Evolutionary conservation across 1,140 invertebrate genomes (phyloP), one percentile per base, ranked within the genome.

Genomic region (Colletes gigas): DNA sequence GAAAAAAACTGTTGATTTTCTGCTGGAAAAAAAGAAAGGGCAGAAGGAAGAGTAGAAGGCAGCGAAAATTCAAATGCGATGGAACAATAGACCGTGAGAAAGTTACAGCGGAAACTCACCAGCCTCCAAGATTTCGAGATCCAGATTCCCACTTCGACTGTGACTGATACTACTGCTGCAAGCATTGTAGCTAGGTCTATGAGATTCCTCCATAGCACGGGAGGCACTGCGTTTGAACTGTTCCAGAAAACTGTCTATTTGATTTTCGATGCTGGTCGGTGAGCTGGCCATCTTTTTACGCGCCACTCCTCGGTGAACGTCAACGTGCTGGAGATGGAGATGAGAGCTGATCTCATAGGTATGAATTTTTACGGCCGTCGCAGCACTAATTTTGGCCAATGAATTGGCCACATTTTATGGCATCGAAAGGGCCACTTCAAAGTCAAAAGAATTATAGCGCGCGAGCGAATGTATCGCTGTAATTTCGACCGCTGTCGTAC

Each of bases 171-270:
- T 83, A 67, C 90, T 90, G 82, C 87, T 90, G 82, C 88, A 89
- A 47, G 88, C 89, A 83, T 91, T 89, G 86, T 89, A 92, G 72
- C 82, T 89, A 81, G 85, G 89, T 78, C 85, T 78, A 79, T 83
- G 84, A 57, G 85, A 82, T 71, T 96, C 95, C 85, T 96, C 96
- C 95, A 96, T 96, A 62, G 95, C 95, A 86, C 95, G 95, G 54
- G 96, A 96, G 86, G 95, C 95, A 93, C 95, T 96, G 76, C 95
- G 95, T 89, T 96, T 96, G 90, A 97, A 96, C 89, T 96, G 96
- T 93, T 97, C 96, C 90, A 97, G 93, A 92, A 97, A 97, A 93
- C 95, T 96, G 94, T 97, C 96, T 92, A 97, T 97, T 93, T 97
- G 96, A 83, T 95, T 96, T 93, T 97, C 96, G 90, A 97, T 96